Evolutionary conservation across 2,113 vertebrate species (phyloP).

Genomic region (Psilopsiagon aurifrons): DNA sequence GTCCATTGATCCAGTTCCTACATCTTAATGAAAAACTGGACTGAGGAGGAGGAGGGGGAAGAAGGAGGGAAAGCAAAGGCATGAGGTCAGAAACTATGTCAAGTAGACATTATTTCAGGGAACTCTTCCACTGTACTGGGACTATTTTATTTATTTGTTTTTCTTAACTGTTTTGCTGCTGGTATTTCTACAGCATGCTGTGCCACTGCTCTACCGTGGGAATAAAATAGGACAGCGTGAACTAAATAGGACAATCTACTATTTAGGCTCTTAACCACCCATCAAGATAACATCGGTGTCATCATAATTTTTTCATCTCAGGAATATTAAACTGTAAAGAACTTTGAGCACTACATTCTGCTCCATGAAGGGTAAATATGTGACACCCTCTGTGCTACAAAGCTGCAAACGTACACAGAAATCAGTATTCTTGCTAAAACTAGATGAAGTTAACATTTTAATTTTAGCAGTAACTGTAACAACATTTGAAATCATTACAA

Average conservation of each 20-base stretch:
- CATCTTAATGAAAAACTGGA: background rate
- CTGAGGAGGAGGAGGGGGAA: background rate
- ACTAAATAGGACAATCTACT: background rate
- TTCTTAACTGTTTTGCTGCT: background rate
- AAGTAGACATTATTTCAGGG: background rate
- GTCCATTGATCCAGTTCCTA: background rate
- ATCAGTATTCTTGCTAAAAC: background rate
- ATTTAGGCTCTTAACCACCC: background rate
- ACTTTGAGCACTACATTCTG: background rate
- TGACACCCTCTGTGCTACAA: background rate
- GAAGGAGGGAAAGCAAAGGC: background rate
- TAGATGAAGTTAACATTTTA: background rate
- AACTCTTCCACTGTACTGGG: background rate
- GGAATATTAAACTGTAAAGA: background rate
- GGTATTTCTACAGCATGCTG: background rate
- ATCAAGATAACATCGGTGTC: background rate
- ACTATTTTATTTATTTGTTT: background rate
- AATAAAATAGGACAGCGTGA: background rate
- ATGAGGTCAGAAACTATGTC: background rate
- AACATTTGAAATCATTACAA: background rate
- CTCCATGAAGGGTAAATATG: background rate
- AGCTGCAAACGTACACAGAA: background rate
- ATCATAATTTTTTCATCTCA: background rate
- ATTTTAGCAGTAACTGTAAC: background rate
- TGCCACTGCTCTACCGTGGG: background rate